Conservation (phyloP, 2,797 vertebrate species). For the Halcyon badia region DNA sequence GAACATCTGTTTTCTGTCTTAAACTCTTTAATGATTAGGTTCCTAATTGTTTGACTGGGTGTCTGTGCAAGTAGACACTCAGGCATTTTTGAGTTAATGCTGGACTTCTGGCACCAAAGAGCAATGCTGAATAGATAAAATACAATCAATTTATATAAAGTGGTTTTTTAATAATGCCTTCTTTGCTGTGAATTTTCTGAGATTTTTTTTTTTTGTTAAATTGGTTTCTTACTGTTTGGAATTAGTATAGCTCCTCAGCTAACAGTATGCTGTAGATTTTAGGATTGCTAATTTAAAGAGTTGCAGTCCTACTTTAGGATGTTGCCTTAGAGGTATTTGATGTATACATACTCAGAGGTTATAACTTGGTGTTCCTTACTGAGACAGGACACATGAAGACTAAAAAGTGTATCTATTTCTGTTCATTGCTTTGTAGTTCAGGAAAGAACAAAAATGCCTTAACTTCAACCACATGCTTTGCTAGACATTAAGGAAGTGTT, state of each 20-base stretch:
- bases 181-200: background rate
- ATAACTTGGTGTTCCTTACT: background rate
- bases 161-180: background rate
- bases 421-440: background rate
- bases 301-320: background rate
- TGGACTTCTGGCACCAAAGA: slow-evolving; percentile 24
- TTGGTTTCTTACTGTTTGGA: background rate
- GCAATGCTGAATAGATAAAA: background rate
- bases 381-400: background rate
- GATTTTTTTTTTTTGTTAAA: background rate
- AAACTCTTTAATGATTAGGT: slow-evolving; percentile 45
- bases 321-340: background rate
- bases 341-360: background rate
- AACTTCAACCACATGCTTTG: slow-evolving; percentile 6
- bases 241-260: background rate
- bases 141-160: background rate
- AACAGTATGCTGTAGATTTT: background rate
- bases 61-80: background rate
- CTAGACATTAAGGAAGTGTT: background rate
- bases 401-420: background rate
- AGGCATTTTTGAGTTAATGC: slow-evolving; percentile 1
- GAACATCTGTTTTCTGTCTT: slow-evolving; percentile 70
- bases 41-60: slow-evolving; percentile 52
- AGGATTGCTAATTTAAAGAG: background rate
- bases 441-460: slow-evolving; percentile 8